These are phyloP conservation scores for Aix galericulata DNA, from an alignment of 2,113 vertebrate species.

Conservation along the genomic window DNA sequence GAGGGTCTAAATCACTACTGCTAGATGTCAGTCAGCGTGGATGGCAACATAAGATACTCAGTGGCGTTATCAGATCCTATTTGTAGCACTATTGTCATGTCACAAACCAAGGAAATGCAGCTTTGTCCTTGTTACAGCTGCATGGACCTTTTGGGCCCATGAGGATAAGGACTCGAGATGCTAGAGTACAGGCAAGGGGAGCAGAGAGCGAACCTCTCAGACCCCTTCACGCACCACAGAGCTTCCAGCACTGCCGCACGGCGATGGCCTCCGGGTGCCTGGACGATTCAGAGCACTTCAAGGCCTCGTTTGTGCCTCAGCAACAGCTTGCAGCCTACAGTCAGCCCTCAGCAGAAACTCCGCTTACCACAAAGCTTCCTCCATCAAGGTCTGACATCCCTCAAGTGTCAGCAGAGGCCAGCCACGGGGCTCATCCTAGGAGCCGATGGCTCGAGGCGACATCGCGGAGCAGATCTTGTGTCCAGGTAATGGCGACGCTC, in stretches of 20 bases:
- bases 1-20: background rate
- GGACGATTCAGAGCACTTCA: background rate
- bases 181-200: background rate
- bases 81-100: background rate
- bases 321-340: background rate
- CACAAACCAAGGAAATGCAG: background rate
- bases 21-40: background rate
- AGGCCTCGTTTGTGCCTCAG: background rate
- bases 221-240: fast-evolving
- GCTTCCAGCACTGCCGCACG: fast-evolving
- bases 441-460: background rate
- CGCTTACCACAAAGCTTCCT: background rate
- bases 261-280: background rate
- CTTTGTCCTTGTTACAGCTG: background rate
- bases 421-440: background rate
- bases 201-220: background rate
- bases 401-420: background rate
- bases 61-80: background rate
- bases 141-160: background rate
- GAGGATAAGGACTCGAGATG: background rate
- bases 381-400: background rate
- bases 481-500: background rate
- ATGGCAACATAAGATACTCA: background rate
- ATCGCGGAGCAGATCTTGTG: background rate
- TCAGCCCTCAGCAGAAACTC: background rate